Conservation (phyloP, 2,888 invertebrate species). For the Eupithecia tripunctaria region DNA sequence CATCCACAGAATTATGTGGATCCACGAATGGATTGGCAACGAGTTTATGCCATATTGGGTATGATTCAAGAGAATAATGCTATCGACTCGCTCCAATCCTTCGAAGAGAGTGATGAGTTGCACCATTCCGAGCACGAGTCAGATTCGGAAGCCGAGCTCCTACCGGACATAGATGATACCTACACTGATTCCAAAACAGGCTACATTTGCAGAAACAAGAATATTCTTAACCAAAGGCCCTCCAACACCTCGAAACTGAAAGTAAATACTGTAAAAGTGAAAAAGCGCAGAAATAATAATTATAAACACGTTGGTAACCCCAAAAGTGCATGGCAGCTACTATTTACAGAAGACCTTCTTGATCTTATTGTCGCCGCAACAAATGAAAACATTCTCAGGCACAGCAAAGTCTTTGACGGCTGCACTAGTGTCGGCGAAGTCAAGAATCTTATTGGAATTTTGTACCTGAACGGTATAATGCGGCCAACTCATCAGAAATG, state of each 20-base stretch:
- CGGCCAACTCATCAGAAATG: slow-evolving; percentile 71
- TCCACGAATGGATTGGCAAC: slow-evolving; percentile 81
- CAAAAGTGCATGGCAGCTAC: slow-evolving; percentile 71
- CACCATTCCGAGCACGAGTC: slow-evolving; percentile 76
- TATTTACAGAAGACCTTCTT: slow-evolving; percentile 73
- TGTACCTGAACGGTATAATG: slow-evolving; percentile 76
- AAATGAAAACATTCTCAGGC: slow-evolving; percentile 68
- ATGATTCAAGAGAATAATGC: slow-evolving; percentile 77
- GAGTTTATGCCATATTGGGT: slow-evolving; percentile 79
- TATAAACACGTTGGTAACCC: slow-evolving; percentile 60
- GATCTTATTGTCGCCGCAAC: slow-evolving; percentile 73
- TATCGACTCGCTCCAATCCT: slow-evolving; percentile 73
- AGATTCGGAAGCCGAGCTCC: slow-evolving; percentile 71
- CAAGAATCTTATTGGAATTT: slow-evolving; percentile 72
- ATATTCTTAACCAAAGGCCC: slow-evolving; percentile 61
- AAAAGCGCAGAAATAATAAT: slow-evolving; percentile 56
- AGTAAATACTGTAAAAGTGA: slow-evolving; percentile 54
- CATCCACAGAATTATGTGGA: slow-evolving; percentile 81
- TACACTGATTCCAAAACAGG: slow-evolving; percentile 64
- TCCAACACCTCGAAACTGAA: neutral
- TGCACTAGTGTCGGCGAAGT: slow-evolving; percentile 67
- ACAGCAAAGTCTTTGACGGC: slow-evolving; percentile 47
- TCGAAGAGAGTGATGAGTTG: slow-evolving; percentile 71
- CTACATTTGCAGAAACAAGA: slow-evolving; percentile 67
- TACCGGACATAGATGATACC: slow-evolving; percentile 58